Evolutionary conservation across 2,797 vertebrate genomes (phyloP), one percentile per base, ranked within the genome.

Genomic region (Galago senegalensis): DNA sequence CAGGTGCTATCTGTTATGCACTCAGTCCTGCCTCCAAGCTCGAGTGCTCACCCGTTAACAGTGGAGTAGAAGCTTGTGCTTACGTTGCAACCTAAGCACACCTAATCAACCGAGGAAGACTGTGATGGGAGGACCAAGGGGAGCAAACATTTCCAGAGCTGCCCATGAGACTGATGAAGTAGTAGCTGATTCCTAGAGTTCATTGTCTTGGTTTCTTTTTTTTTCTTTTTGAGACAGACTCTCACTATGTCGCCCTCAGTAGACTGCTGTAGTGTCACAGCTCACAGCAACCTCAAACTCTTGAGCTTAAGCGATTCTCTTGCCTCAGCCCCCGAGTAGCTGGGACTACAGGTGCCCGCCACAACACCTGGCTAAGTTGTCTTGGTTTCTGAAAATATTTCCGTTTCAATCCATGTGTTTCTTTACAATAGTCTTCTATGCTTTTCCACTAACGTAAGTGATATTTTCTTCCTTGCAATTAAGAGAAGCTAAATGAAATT

Each of bases 401-500:
- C 49, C 37, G 7, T 91, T 96, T 87, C 82, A 80, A 21, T 79
- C 40, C 46, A 3, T 77, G 11, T 46, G 21, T 27, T 84, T 86
- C 34, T 46, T 60, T 84, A 87, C 12, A 77, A 12, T 7, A 82
- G 46, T 16, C 7, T 14, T 90, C 49, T 94, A 65, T 82, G 56
- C 16, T 80, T 43, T 46, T 61, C 21, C 6, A 20, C 40, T 93
- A 76, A 63, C 18, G 89, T 91, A 31, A 81, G 1, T 63, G 79
- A n/a, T 37, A 77, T 58, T 75, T 63, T 72, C 67, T 61, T 94
- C 65, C 56, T 89, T 89, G 18, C 80, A 92, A 87, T 91, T 89
- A 94, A 92, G 83, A 85, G 56, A 93, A 20, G 89, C 27, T 56
- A 87, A 92, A 20, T 72, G 70, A 77, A 94, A 79, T 69, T 87